A percentile compares a stretch with the other conserved stretches of the same genome.
Evolutionary conservation across 2,797 vertebrate species (phyloP).

Genomic region (Margarornis squamiger): DNA sequence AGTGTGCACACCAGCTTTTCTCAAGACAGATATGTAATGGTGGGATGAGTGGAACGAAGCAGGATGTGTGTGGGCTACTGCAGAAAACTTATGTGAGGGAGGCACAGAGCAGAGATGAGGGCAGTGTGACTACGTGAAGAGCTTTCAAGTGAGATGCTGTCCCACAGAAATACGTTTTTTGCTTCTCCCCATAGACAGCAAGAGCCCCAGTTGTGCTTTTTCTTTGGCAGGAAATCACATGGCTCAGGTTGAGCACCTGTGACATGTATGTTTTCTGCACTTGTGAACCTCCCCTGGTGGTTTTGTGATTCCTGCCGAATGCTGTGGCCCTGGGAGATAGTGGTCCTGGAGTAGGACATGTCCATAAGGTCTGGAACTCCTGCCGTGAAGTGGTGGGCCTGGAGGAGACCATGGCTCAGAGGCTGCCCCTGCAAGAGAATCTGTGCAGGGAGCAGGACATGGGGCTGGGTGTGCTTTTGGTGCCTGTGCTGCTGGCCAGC

Average conservation of each 20-base stretch:
- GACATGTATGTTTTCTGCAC: background rate
- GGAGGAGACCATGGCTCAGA: rapidly evolving
- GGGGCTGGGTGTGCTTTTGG: background rate
- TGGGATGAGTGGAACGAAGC: background rate
- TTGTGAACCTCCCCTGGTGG: background rate
- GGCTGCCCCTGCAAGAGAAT: background rate
- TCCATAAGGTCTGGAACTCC: too few relatives aligned
- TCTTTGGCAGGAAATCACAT: background rate
- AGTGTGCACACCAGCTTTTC: background rate
- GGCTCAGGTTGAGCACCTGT: background rate
- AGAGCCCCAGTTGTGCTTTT: background rate
- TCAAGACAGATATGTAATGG: rapidly evolving
- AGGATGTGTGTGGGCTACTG: rapidly evolving
- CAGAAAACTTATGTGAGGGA: rapidly evolving
- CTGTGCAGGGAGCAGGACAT: background rate
- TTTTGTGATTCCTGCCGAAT: background rate
- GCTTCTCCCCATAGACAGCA: rapidly evolving
- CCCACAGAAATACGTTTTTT: background rate
- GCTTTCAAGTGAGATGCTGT: background rate
- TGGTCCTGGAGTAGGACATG: background rate
- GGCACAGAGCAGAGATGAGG: background rate
- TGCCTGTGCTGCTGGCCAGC: background rate
- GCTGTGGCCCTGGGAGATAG: background rate
- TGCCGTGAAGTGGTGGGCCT: background rate
- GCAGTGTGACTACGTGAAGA: background rate